Conservation (phyloP, 2,888 invertebrate species). For the Acanthopleura granulata region DNA sequence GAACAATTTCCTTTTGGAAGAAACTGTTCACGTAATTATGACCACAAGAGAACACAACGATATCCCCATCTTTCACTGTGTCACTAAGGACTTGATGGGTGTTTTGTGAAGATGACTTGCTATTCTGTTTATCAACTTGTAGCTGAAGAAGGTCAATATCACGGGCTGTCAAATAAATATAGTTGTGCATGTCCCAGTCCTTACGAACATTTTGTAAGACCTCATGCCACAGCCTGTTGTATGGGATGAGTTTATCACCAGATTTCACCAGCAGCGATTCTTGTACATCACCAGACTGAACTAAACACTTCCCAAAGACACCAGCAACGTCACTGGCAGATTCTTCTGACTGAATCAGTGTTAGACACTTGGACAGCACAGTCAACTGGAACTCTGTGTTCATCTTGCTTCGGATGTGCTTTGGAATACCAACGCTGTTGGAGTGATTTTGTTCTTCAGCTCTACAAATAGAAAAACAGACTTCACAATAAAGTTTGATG, state of each 20-base stretch:
- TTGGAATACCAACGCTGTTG: background rate
- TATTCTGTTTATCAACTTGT: background rate
- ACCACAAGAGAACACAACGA: slow-evolving; percentile 59
- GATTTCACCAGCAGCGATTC: background rate
- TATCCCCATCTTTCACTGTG: slow-evolving; percentile 1
- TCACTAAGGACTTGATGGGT: background rate
- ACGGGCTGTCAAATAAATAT: slow-evolving; percentile 49
- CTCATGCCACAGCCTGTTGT: slow-evolving; percentile 56
- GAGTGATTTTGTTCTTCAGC: background rate
- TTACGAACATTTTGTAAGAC: slow-evolving; percentile 53
- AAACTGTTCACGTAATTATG: slow-evolving; percentile 50
- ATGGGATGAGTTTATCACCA: slow-evolving; percentile 37
- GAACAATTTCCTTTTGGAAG: slow-evolving; percentile 44
- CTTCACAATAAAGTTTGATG: too few relatives aligned
- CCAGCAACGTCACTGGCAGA: background rate
- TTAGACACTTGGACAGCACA: background rate
- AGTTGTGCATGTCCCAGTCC: slow-evolving; percentile 41
- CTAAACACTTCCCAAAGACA: slow-evolving; percentile 5
- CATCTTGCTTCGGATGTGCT: background rate
- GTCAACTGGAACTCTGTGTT: background rate
- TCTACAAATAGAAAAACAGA: background rate
- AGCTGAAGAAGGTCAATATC: slow-evolving; percentile 50
- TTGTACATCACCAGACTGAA: background rate
- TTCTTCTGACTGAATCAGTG: background rate
- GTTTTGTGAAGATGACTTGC: background rate